These are phyloP conservation scores for Phalera bucephala DNA, from an alignment of 2,888 invertebrate species.

Conservation along the genomic window DNA sequence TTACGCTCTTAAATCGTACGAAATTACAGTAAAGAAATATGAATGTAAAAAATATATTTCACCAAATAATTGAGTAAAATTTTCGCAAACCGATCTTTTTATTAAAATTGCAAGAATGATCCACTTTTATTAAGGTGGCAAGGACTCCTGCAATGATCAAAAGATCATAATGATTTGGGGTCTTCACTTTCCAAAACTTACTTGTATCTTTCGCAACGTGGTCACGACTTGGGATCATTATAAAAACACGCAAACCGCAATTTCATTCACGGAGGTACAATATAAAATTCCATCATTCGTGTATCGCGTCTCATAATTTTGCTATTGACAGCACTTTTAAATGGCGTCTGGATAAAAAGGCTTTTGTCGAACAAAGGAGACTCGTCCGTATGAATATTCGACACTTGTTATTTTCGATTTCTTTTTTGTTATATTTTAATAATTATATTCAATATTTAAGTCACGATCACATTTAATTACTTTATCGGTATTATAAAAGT, in stretches of 20 bases:
- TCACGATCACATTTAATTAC: conserved; percentile 32
- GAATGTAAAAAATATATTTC: no score
- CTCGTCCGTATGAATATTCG: conserved; percentile 44
- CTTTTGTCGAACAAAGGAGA: conserved; percentile 53
- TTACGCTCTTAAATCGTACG: conserved; percentile 9
- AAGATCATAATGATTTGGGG: conserved; percentile 28
- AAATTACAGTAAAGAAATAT: no score
- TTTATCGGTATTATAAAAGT: conserved; percentile 4
- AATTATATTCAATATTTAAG: conserved; percentile 22
- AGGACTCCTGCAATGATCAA: conserved; percentile 29
- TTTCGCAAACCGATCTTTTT: no score
- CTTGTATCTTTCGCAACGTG: conserved; percentile 28
- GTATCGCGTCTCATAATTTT: conserved; percentile 12
- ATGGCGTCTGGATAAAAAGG: conserved; percentile 28
- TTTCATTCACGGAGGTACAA: conserved; percentile 36
- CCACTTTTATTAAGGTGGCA: conserved; percentile 1
- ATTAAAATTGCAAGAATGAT: background rate
- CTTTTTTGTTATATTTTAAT: conserved; percentile 17
- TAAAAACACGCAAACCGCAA: conserved; percentile 28
- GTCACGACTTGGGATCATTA: conserved; percentile 45
- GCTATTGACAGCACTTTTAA: conserved; percentile 20
- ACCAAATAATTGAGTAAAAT: no score
- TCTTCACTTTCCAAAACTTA: conserved; percentile 50
- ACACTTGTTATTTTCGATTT: conserved; percentile 19
- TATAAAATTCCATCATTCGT: conserved; percentile 21